Conservation (phyloP, 1,140 invertebrate species). For the Cotesia vestalis region DNA sequence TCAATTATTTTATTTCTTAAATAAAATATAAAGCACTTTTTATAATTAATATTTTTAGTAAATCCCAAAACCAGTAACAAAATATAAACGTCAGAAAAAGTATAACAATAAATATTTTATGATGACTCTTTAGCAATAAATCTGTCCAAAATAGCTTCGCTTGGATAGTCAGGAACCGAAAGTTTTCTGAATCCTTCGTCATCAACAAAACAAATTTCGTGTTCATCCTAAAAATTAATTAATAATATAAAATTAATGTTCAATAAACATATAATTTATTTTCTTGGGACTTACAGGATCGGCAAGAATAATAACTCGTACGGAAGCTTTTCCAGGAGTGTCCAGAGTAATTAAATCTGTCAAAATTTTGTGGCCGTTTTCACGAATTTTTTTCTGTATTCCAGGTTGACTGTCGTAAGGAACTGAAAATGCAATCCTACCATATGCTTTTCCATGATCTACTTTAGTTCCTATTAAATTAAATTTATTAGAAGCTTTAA, state of each 20-base stretch:
- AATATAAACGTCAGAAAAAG: too few species aligned
- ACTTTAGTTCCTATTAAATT: constrained; percentile 69
- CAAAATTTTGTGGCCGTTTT: constrained; percentile 79
- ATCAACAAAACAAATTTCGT: constrained; percentile 99
- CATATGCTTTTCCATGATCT: constrained; percentile 91
- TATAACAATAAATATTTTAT: background rate
- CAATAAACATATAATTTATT: too few species aligned
- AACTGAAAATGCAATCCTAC: constrained; percentile 93
- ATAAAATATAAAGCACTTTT: too few species aligned
- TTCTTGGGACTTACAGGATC: constrained; percentile 76
- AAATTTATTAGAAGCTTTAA: background rate
- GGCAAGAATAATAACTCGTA: constrained; percentile 93
- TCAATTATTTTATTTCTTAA: too few species aligned
- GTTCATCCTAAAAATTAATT: constrained; percentile 76
- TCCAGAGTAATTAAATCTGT: constrained; percentile 89
- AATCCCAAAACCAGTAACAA: too few species aligned
- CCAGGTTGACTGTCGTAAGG: constrained; percentile 77
- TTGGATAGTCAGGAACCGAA: constrained; percentile 86
- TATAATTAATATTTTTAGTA: too few species aligned
- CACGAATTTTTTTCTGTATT: constrained; percentile 80
- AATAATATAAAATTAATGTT: constrained; percentile 19
- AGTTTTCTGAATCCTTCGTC: constrained; percentile 92
- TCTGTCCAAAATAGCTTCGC: constrained; percentile 80
- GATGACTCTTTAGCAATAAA: constrained; percentile 76
- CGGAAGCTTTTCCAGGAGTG: constrained; percentile 96